A percentile compares a stretch with the other conserved stretches of the same genome.
These are phyloP conservation scores for pig (Sus scrofa) DNA, from an alignment of 2,113 vertebrate genomes.

Conservation along the genomic window DNA sequence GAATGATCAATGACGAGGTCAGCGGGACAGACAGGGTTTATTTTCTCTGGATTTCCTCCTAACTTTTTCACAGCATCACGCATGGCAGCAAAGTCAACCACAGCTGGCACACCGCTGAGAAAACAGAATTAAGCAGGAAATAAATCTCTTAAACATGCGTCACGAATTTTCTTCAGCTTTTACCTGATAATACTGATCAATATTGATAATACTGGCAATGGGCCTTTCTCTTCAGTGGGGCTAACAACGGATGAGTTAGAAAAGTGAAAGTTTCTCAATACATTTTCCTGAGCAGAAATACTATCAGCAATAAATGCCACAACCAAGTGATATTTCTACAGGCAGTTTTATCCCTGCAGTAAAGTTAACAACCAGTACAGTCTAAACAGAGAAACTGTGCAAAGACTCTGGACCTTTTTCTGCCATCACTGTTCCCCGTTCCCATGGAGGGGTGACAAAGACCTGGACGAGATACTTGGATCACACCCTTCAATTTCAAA, in stretches of 20 bases:
- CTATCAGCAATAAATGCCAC: neutral
- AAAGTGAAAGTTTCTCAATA: neutral
- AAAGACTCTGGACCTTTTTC: neutral
- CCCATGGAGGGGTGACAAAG: neutral
- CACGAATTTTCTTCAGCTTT: neutral
- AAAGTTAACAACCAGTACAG: neutral
- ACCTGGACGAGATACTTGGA: neutral
- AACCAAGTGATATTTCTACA: neutral
- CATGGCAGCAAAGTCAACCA: slow-evolving; percentile 99
- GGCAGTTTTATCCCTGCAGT: neutral
- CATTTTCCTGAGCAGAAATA: slow-evolving; percentile 20
- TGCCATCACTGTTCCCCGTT: neutral
- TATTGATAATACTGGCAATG: neutral
- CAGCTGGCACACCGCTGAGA: slow-evolving; percentile 96
- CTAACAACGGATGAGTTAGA: neutral
- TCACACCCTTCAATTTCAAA: neutral
- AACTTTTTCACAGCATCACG: slow-evolving; percentile 96
- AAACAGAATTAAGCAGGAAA: neutral
- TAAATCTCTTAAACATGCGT: neutral
- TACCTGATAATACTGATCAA: neutral
- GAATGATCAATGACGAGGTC: slow-evolving; percentile 99
- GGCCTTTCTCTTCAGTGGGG: neutral
- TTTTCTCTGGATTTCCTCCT: slow-evolving; percentile 96
- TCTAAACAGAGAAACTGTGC: neutral
- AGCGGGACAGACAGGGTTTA: slow-evolving; percentile 97